These are phyloP conservation scores for Lutraria lutraria DNA, from an alignment of 2,888 invertebrate species.

Conservation along the genomic window DNA sequence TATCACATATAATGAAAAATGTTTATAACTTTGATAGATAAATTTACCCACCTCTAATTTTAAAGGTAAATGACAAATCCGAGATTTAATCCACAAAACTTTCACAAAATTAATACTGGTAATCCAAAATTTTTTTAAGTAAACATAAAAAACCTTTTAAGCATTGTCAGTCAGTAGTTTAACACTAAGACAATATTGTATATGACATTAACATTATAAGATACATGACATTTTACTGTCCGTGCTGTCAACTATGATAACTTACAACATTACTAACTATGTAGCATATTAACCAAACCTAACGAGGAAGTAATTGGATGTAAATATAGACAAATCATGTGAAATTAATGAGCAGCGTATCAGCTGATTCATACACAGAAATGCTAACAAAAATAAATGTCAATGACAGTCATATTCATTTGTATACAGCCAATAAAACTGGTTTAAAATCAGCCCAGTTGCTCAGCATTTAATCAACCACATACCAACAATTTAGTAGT, in stretches of 20 bases:
- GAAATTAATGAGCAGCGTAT: slow-evolving; percentile 1
- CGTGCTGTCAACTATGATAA: neutral
- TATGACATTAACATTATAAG: slow-evolving; percentile 1
- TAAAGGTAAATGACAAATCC: neutral
- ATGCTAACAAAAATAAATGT: slow-evolving; percentile 13
- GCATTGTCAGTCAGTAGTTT: neutral
- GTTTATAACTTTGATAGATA: neutral
- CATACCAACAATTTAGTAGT: neutral
- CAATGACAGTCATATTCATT: neutral
- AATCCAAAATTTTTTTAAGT: neutral
- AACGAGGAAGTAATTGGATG: slow-evolving; percentile 16
- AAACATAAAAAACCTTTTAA: neutral
- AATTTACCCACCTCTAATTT: neutral
- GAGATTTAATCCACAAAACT: neutral
- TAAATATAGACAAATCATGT: slow-evolving; percentile 23
- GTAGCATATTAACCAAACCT: neutral
- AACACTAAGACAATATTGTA: slow-evolving; percentile 1
- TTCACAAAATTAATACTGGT: neutral
- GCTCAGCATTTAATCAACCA: neutral
- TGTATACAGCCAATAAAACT: neutral
- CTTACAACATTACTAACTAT: neutral
- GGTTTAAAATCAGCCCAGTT: neutral
- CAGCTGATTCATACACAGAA: slow-evolving; percentile 5
- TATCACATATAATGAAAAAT: too few species aligned
- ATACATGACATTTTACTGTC: slow-evolving; percentile 1